Base-by-base conservation (phyloP, 1,140 invertebrate species). In the Cotesia typhae region DNA sequence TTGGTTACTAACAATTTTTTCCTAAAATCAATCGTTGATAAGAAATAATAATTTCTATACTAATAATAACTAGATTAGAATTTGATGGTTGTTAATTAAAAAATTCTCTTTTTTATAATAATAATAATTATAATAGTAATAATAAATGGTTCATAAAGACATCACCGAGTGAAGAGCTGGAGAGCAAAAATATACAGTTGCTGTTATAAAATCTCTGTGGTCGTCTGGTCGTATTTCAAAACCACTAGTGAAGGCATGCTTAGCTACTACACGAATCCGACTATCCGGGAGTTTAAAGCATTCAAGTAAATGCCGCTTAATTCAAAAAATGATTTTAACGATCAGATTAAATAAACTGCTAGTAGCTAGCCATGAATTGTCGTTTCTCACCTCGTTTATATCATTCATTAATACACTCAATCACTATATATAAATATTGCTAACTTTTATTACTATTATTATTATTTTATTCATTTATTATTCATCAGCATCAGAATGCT, bases 131-230 rank as follows among this genome's bases (percentile, higher is more conserved):
- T 28, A 28, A 28, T 28, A 28, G 28, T 28, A 28, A 28, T 28
- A 28, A 28, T 28, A 28, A 28, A 35, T 63, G 67, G 55, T 70
- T 78, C 76, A 81, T 80, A 77, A 78, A 81, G 78, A 79, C 77
- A 79, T 79, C 55, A 70, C 74, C 72, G 69, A 47, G 41, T 9
- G 41, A 10, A 47, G 41, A 28, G 28, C 28, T 28, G 28, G 28
- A 28, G 28, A 28, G 28, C 28, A 28, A 71, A 74, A 74, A 55
- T 5, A 17, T 14, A 59, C 5, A 60, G n/a, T 37, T 28, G 17
- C 38, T 59, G 35, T 37, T 61, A 52, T 67, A 53, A 51, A 36
- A 52, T 51, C 47, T 53, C 53, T 36, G 61, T 67, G 67, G 64
- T 75, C 69, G 70, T 36, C 47, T 67, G 67, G 64, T 75, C 69